These are phyloP conservation scores for Pangasius djambal DNA, from an alignment of 2,797 vertebrate genomes.

Conservation along the genomic window DNA sequence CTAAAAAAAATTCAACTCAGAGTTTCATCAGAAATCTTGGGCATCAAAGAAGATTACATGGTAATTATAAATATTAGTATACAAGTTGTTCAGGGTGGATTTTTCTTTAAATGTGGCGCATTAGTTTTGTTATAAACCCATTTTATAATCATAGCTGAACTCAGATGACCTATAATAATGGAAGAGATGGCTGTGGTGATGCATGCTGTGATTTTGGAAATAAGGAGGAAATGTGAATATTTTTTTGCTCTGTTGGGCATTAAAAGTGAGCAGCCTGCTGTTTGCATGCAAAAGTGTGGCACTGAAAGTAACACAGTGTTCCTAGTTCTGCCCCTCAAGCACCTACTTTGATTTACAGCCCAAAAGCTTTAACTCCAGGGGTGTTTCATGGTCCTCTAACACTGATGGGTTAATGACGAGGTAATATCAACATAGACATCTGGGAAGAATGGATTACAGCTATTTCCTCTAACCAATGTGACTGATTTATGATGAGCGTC, in stretches of 20 bases:
- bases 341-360: conserved; percentile 15
- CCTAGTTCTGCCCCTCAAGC: conserved; percentile 5
- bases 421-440: conserved; percentile 40
- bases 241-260: background rate
- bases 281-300: conserved; percentile 57
- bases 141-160: background rate
- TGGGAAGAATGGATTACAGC: conserved; percentile 6
- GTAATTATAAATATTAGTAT: background rate
- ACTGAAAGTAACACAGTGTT: conserved; percentile 39
- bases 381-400: conserved; percentile 35
- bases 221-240: background rate
- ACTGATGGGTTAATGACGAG: conserved; percentile 44
- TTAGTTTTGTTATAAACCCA: background rate
- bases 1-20: background rate
- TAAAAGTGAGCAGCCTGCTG: conserved; percentile 50
- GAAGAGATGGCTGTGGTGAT: background rate
- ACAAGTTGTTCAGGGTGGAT: background rate
- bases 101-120: background rate
- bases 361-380: conserved; percentile 22
- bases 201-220: background rate
- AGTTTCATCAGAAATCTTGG: background rate
- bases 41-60: background rate
- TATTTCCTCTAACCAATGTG: conserved; percentile 52
- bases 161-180: background rate
- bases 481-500: conserved; percentile 61